These are phyloP conservation scores for Nomada flava DNA, from an alignment of 2,888 invertebrate species.

Conservation along the genomic window DNA sequence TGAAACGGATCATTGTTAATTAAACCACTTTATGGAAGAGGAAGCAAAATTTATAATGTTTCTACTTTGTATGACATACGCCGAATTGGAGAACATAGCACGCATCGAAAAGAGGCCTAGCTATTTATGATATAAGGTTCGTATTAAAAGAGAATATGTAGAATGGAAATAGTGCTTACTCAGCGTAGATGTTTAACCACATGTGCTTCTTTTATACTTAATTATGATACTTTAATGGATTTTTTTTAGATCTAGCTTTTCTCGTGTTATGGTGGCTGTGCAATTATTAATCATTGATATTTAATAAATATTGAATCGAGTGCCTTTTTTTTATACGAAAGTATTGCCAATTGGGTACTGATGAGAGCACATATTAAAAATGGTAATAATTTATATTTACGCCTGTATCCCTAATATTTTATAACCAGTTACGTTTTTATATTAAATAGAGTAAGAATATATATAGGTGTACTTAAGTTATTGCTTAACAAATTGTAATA, in stretches of 20 bases:
- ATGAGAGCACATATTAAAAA: constrained; percentile 38
- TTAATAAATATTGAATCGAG: constrained; percentile 33
- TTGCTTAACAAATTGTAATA: background rate
- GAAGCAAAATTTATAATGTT: constrained; percentile 42
- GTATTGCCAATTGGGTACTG: constrained; percentile 28
- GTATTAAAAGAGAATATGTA: constrained; percentile 5
- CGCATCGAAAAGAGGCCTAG: constrained; percentile 12
- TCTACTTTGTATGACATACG: constrained; percentile 28
- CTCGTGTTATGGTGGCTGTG: constrained; percentile 63
- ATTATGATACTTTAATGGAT: constrained; percentile 15
- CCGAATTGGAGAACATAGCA: constrained; percentile 1
- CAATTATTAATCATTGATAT: constrained; percentile 46
- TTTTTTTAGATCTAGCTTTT: constrained; percentile 57
- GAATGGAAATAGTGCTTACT: background rate
- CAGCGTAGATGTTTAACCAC: background rate
- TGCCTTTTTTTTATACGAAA: constrained; percentile 26
- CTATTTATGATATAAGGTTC: constrained; percentile 43
- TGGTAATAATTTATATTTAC: constrained; percentile 52
- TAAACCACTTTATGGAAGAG: constrained; percentile 27
- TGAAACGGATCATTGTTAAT: constrained; percentile 17
- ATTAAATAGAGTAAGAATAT: background rate
- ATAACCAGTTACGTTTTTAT: constrained; percentile 23
- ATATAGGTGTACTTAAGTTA: background rate
- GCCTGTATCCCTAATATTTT: constrained; percentile 42
- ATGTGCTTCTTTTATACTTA: background rate